phyloP scores from a whole-genome alignment of 2,888 invertebrate species.

The Sussaba pulchella region DNA sequence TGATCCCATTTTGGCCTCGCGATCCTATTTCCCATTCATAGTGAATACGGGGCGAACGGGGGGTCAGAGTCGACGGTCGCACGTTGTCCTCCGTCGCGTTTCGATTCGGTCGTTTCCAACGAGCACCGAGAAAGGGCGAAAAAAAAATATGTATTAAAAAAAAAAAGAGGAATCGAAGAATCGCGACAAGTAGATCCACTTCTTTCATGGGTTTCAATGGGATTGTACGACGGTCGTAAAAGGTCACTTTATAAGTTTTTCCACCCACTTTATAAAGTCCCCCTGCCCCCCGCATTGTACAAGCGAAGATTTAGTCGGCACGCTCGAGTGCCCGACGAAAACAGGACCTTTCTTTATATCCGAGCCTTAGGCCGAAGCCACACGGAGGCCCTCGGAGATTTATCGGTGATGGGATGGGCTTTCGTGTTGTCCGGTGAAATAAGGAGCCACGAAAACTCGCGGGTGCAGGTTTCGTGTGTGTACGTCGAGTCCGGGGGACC shows the following conservation, averaged over 20 bases:
- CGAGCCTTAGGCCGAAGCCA: slow-evolving; percentile 31
- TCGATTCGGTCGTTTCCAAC: slow-evolving; percentile 1
- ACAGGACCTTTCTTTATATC: slow-evolving; percentile 72
- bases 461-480: slow-evolving; percentile 46
- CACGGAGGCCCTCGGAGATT: no score
- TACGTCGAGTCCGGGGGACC: slow-evolving; percentile 13
- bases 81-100: neutral
- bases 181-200: slow-evolving; percentile 60
- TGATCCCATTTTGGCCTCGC: slow-evolving; percentile 48
- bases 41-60: no score
- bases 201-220: slow-evolving; percentile 72
- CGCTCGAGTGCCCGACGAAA: slow-evolving; percentile 80
- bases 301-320: slow-evolving; percentile 75
- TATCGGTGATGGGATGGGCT: slow-evolving; percentile 50
- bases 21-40: slow-evolving; percentile 55
- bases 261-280: slow-evolving; percentile 76
- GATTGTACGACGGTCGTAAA: slow-evolving; percentile 76
- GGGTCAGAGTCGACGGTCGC: neutral
- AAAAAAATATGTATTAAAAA: no score
- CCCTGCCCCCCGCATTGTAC: slow-evolving; percentile 70
- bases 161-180: slow-evolving; percentile 45
- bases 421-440: slow-evolving; percentile 42
- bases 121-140: neutral
- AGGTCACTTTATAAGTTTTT: slow-evolving; percentile 79
- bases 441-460: slow-evolving; percentile 52